Evolutionary conservation across 1,140 invertebrate species (phyloP), one percentile per base, ranked within the genome.

Genomic region (Teleopsis dalmanni): DNA sequence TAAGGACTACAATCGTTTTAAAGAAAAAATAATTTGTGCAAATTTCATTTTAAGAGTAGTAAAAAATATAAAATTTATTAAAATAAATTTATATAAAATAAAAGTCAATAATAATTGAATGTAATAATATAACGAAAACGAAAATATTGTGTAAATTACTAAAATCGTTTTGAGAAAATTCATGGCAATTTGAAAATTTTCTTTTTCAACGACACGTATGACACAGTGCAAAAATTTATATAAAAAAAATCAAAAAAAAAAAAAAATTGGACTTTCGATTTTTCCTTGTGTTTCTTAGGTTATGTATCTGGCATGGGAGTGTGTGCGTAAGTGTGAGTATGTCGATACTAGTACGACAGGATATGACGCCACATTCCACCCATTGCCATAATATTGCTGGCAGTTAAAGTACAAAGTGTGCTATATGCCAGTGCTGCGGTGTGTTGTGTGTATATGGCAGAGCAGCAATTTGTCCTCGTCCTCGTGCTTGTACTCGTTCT

Each of bases 211-310:
- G 44, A 37, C 50, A 51, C 43, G 36, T 22, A 34, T 27, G 25
- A 33, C 23, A 44, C 18, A 49, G 41, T 42, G 18, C 38, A 18
- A 34, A 34, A 33, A 25, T 35, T 35, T 35, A 29, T 53, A 25
- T 25, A 29, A 25, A 10, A 46, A 38, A 43, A 34, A 44, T 34
- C 35, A 9, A n/a, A 4, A 18, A 13, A 51, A 47, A 22, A 9
- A n/a, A 41, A 51, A 47, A 47, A 47, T 41, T 55, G 51, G 45
- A 56, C 51, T 58, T 61, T 60, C 56, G 58, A 60, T 61, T 61
- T 58, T 60, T 60, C 53, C 51, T 61, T n/a, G n/a, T n/a, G n/a
- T n/a, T 51, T 56, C 58, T 52, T 51, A 47, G 50, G 47, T 51
- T 56, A 54, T 54, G 54, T 54, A 56, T 60, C 36, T 44, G 25